Evolutionary conservation across 30 jellyfish, hydroid and myxozoan species (phyloP).

Genomic region (Cassiopea andromeda): DNA sequence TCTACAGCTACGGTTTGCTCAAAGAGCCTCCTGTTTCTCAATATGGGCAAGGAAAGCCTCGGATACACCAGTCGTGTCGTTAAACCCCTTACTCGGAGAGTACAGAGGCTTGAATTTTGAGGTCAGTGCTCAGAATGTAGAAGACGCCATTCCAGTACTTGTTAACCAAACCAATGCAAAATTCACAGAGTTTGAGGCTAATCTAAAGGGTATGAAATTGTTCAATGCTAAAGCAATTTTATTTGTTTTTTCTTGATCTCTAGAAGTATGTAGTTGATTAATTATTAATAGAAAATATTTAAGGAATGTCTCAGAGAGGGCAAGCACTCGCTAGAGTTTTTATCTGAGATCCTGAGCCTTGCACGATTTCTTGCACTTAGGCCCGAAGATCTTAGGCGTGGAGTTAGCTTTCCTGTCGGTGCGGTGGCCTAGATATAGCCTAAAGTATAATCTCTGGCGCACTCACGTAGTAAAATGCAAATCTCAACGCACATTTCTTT

Average conservation of each 20-base stretch:
- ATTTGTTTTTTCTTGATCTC: not conserved
- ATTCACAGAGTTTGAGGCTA: constrained; percentile 54
- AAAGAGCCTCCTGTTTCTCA: constrained; percentile 38
- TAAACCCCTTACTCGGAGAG: constrained; percentile 56
- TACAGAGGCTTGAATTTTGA: constrained; percentile 39
- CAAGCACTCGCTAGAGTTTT: too few species aligned
- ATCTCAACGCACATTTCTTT: too few species aligned
- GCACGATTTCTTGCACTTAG: too few species aligned
- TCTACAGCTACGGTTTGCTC: constrained; percentile 47
- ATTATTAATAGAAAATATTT: constrained; percentile 51
- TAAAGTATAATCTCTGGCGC: too few species aligned
- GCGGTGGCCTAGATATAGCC: too few species aligned
- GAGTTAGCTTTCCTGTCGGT: too few species aligned
- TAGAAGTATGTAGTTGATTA: not conserved
- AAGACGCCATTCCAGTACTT: constrained; percentile 69
- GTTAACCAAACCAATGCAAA: constrained; percentile 46
- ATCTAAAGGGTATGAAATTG: constrained; percentile 24
- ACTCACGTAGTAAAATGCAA: too few species aligned
- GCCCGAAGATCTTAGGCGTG: too few species aligned
- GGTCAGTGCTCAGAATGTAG: constrained; percentile 63
- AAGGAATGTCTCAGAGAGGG: constrained; percentile 4
- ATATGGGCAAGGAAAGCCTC: constrained; percentile 51
- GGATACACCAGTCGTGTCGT: constrained; percentile 7
- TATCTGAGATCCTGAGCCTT: too few species aligned
- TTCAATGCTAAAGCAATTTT: not conserved